A percentile compares a stretch with the other conserved stretches of the same genome.
phyloP scores from a whole-genome alignment of 2,797 vertebrate species.

The Danionella dracula region DNA sequence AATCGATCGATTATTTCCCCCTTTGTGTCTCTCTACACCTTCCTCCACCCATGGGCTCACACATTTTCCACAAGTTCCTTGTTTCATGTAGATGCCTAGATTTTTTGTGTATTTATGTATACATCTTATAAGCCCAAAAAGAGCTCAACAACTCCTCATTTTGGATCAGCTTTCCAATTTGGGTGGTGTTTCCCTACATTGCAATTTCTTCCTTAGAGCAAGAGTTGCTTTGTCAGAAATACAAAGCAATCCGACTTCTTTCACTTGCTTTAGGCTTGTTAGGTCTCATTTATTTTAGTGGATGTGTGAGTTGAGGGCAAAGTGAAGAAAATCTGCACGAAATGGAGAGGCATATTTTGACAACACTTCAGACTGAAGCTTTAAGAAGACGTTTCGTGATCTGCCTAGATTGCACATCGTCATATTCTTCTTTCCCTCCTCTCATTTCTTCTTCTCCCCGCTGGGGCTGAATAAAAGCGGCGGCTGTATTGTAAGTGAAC shows the following conservation, averaged over 20 bases:
- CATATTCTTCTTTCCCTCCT: slow-evolving; percentile 21
- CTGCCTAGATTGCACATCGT: slow-evolving; percentile 33
- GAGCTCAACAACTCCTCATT: slow-evolving; percentile 62
- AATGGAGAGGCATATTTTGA: background rate
- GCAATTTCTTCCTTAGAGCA: slow-evolving; percentile 42
- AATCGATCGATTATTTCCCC: slow-evolving; percentile 75
- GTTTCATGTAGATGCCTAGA: no score
- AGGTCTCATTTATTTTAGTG: slow-evolving; percentile 16
- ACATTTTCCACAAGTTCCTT: no score
- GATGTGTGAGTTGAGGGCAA: background rate
- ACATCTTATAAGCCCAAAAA: slow-evolving; percentile 30
- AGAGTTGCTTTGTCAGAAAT: slow-evolving; percentile 38
- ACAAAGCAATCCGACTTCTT: slow-evolving; percentile 43
- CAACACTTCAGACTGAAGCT: background rate
- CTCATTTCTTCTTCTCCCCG: slow-evolving; percentile 1
- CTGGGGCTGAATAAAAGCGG: slow-evolving; percentile 39
- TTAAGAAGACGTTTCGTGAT: slow-evolving; percentile 19
- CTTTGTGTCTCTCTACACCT: slow-evolving; percentile 10
- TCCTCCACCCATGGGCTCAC: slow-evolving; percentile 13
- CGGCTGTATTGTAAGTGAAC: slow-evolving; percentile 45
- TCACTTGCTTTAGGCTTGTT: slow-evolving; percentile 21
- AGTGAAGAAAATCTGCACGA: slow-evolving; percentile 6
- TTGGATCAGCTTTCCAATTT: background rate
- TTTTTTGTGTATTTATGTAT: no score
- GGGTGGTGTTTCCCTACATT: slow-evolving; percentile 38